phyloP scores from a whole-genome alignment of 2,113 vertebrate genomes.

The Eolophus roseicapilla region DNA sequence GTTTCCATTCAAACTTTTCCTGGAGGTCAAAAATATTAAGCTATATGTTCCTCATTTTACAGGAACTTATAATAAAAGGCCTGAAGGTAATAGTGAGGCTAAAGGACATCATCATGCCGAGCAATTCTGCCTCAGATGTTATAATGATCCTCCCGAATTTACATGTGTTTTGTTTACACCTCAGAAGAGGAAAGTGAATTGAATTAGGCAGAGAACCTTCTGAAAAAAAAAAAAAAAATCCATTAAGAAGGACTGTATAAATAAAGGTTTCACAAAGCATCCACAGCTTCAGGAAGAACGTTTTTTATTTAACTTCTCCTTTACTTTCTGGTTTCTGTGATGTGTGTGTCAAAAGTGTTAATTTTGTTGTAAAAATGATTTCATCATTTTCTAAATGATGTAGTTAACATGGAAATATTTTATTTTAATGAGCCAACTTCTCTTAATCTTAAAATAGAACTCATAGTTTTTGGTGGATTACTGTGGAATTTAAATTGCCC shows the following conservation, averaged over 20 bases:
- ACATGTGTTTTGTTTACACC: not conserved
- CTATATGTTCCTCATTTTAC: not conserved
- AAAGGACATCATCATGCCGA: not conserved
- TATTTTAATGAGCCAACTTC: not conserved
- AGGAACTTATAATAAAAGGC: not conserved
- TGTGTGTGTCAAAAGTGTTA: not conserved
- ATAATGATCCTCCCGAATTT: not conserved
- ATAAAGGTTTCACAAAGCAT: not conserved
- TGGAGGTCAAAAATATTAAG: slow-evolving; percentile 5
- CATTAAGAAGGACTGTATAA: not conserved
- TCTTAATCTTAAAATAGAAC: not conserved
- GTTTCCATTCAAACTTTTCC: not conserved
- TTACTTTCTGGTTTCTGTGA: not conserved
- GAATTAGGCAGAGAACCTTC: not conserved
- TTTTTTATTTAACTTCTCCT: not conserved
- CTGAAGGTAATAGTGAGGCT: not conserved
- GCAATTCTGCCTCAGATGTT: not conserved
- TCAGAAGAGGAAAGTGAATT: not conserved
- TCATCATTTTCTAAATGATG: not conserved
- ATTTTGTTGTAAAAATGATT: not conserved
- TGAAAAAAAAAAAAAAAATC: not conserved
- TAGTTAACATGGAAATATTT: not conserved
- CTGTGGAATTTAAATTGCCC: not conserved
- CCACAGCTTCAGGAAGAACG: not conserved
- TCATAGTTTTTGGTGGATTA: not conserved